Base-by-base conservation (phyloP, 2,797 vertebrate species). In the Xerus rutilus region DNA sequence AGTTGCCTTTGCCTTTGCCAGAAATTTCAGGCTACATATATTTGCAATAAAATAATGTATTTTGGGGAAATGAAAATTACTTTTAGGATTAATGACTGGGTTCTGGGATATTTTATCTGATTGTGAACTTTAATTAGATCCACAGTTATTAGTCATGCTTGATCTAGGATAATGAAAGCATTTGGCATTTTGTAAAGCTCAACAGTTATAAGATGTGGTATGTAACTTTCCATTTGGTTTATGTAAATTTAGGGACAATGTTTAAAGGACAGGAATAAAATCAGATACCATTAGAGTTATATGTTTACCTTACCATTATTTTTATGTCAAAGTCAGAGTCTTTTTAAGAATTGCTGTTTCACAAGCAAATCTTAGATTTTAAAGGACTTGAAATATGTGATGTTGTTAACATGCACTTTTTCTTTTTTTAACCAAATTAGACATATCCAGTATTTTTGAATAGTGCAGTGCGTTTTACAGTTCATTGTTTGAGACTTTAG, bases 61-160 rank as follows among this genome's bases (percentile, higher is more conserved):
- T 96, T 70, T 86, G 3, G 49, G 52, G 15, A 35, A 82, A 90
- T 78, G 30, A 62, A 94, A 32, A 47, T 74, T 88, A 43, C 52
- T 89, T 92, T 92, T 10, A 78, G 12, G 7, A 77, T 93, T 93
- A 82, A 64, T 84, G n/a, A 67, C 18, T 67, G 64, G 9, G 2
- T 59, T 72, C 65, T 76, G 20, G 35, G 18, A 81, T 96, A 83
- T 78, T 81, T 87, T 74, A 82, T 89, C 28, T 79, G 73, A 88
- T 79, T 35, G 52, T 93, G 47, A 92, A 81, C 82, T 93, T 95
- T 77, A 82, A 83, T 78, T 85, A 69, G 39, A 69, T 85, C 49
- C 52, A 86, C 90, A 91, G 62, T 92, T 77, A 32, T 9, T 43
- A 13, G 85, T 87, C 35, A 21, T 15, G 52, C 87, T 82, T 86